A percentile compares a stretch with the other conserved stretches of the same genome.
Conservation (phyloP, 2,113 vertebrate genomes). For the Gallinago undulata region DNA sequence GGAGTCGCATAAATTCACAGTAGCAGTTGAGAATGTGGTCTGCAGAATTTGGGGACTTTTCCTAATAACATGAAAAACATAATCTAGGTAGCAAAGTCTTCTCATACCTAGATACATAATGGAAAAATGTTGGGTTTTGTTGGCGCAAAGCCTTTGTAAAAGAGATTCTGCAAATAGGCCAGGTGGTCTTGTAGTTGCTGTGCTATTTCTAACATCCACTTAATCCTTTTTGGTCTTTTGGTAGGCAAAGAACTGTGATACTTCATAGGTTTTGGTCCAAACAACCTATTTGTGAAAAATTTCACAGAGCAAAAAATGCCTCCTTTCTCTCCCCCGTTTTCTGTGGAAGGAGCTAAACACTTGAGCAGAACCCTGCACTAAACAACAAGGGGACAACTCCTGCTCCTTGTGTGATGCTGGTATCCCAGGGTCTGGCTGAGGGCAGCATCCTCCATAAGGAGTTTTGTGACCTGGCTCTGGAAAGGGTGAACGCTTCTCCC, state of each 20-base stretch:
- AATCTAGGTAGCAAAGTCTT: not conserved
- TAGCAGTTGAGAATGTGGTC: not conserved
- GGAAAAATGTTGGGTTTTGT: not conserved
- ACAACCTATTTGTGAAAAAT: not conserved
- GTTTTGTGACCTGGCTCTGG: not conserved
- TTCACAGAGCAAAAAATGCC: not conserved
- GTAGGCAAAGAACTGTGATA: not conserved
- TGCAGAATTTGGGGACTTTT: not conserved
- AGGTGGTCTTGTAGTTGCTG: not conserved
- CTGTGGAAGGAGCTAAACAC: not conserved
- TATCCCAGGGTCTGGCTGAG: not conserved
- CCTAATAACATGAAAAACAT: not conserved
- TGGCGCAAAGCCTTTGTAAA: not conserved
- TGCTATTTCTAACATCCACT: not conserved
- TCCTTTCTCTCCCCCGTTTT: not conserved
- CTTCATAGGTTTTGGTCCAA: not conserved
- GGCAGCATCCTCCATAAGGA: not conserved
- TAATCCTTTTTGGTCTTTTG: not conserved
- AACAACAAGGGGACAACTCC: rapidly evolving
- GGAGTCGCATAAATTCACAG: not conserved
- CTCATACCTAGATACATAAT: not conserved
- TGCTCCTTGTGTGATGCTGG: not conserved
- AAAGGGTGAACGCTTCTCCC: not conserved
- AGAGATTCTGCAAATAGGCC: not conserved
- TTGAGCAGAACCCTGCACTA: not conserved